These are phyloP conservation scores for Troides oblongomaculatus DNA, from an alignment of 2,888 invertebrate species.

Conservation along the genomic window DNA sequence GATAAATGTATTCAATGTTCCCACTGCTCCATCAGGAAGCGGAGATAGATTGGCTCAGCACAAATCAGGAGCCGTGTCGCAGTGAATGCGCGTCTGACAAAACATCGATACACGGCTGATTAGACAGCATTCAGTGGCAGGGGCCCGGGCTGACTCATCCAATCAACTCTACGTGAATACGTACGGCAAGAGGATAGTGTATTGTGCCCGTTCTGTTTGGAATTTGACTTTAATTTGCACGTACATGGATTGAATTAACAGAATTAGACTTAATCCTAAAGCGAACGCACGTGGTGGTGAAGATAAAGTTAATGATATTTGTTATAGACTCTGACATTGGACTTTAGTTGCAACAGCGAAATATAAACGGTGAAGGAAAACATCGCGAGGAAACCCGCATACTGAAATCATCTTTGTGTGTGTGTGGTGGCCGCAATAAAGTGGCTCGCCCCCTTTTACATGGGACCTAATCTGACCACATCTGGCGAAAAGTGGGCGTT, in stretches of 20 bases:
- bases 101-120: slow-evolving; percentile 59
- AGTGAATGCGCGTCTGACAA: slow-evolving; percentile 52
- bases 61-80: slow-evolving; percentile 32
- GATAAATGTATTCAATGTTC: not conserved
- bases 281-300: no score
- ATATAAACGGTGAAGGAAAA: no score
- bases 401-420: no score
- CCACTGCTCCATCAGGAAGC: not conserved
- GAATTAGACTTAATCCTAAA: not conserved
- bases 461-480: no score
- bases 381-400: no score
- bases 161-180: slow-evolving; percentile 39
- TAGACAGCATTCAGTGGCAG: slow-evolving; percentile 47
- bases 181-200: slow-evolving; percentile 1
- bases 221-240: slow-evolving; percentile 14
- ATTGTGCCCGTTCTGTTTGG: slow-evolving; percentile 15
- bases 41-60: slow-evolving; percentile 16
- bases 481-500: no score
- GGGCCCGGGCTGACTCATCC: slow-evolving; percentile 48
- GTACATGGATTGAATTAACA: not conserved
- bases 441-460: no score
- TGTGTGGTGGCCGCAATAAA: no score
- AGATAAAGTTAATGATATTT: no score
- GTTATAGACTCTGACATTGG: no score
- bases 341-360: no score